Evolutionary conservation across 2,888 invertebrate species (phyloP).

Genomic region (Archips xylosteana): DNA sequence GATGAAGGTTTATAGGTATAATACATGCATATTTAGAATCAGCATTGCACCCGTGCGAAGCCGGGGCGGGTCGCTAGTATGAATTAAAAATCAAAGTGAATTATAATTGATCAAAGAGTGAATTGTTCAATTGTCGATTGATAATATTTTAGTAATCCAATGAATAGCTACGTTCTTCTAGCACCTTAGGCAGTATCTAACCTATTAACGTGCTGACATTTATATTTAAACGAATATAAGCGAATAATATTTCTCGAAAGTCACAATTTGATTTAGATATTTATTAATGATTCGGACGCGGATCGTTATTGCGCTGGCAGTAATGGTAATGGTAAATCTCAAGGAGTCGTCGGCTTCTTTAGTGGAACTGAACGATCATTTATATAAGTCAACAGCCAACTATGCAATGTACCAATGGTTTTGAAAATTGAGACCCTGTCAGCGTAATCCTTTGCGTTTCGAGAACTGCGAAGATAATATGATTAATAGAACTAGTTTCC

Average conservation of each 20-base stretch:
- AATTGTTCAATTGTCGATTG: background rate
- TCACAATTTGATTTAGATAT: slow-evolving; percentile 24
- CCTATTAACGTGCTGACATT: slow-evolving; percentile 15
- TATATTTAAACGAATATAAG: slow-evolving; percentile 7
- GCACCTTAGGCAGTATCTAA: background rate
- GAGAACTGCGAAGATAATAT: background rate
- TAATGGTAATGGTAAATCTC: background rate
- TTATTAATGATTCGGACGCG: slow-evolving; percentile 22
- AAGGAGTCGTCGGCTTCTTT: slow-evolving; percentile 26
- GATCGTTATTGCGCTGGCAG: slow-evolving; percentile 19
- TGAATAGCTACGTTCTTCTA: background rate
- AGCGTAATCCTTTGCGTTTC: background rate
- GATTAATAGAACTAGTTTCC: background rate
- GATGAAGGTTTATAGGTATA: no score
- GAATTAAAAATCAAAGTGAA: no score
- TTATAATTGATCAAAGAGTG: no score
- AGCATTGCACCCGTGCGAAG: no score
- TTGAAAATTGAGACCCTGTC: slow-evolving; percentile 18
- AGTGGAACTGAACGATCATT: slow-evolving; percentile 23
- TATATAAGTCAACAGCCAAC: slow-evolving; percentile 11
- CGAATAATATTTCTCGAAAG: background rate
- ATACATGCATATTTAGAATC: no score
- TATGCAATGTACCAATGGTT: slow-evolving; percentile 11
- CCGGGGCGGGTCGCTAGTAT: no score
- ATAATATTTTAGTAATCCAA: background rate